A percentile compares a stretch with the other conserved stretches of the same genome.
Conservation (phyloP, 1,140 invertebrate species). For the Drosophila oshimai region DNA sequence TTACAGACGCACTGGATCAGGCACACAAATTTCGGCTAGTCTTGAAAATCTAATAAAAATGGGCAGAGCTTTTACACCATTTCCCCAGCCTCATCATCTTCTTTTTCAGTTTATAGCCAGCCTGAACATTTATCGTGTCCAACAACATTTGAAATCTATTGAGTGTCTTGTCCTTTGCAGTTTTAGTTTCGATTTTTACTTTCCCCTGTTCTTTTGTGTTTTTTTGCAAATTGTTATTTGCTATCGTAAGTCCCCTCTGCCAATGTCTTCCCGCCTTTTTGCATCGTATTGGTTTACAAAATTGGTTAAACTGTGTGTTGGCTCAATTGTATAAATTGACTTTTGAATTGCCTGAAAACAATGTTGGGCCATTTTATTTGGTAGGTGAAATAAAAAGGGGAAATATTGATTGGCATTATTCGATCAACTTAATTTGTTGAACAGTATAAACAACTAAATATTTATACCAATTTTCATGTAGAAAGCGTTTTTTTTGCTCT, state of each 20-base stretch:
- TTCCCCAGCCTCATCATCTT: not conserved
- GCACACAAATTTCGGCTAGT: constrained; percentile 13
- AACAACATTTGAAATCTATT: constrained; percentile 72
- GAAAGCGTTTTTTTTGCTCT: too few relatives aligned
- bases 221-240: constrained; percentile 71
- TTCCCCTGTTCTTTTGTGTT: constrained; percentile 48
- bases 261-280: constrained; percentile 19
- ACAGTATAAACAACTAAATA: too few relatives aligned
- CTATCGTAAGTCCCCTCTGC: constrained; percentile 20
- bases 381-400: not conserved
- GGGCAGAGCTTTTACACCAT: constrained; percentile 15
- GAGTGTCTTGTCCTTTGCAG: constrained; percentile 47
- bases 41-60: constrained; percentile 72
- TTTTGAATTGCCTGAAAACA: constrained; percentile 52
- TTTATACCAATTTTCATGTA: too few relatives aligned
- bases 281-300: constrained; percentile 70
- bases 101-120: constrained; percentile 4
- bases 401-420: too few relatives aligned
- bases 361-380: constrained; percentile 2
- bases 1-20: constrained; percentile 35
- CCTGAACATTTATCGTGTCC: constrained; percentile 9
- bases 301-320: constrained; percentile 67
- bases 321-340: constrained; percentile 69
- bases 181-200: constrained; percentile 46
- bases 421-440: too few relatives aligned